These are phyloP conservation scores for Thereva unica DNA, from an alignment of 2,888 invertebrate species.

Conservation along the genomic window DNA sequence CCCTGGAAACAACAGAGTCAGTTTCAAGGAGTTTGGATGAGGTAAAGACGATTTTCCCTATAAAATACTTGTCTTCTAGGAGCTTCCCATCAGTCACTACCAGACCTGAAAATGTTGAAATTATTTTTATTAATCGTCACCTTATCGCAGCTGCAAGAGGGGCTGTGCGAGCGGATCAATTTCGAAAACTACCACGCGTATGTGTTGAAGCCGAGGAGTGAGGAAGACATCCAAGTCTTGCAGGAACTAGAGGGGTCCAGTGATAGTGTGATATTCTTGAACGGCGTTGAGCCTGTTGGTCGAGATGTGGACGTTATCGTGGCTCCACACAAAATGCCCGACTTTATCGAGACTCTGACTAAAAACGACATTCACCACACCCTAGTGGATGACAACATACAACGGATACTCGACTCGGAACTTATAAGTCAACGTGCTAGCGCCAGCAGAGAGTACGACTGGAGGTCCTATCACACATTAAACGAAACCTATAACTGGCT, in stretches of 20 bases:
- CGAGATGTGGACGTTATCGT: constrained; percentile 24
- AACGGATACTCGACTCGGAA: constrained; percentile 29
- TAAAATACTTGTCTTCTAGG: too few species aligned
- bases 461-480: constrained; percentile 52
- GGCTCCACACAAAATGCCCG: constrained; percentile 35
- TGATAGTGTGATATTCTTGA: constrained; percentile 37
- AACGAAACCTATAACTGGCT: constrained; percentile 64
- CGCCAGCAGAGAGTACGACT: constrained; percentile 44
- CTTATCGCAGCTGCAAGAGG: too few species aligned
- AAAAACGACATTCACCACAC: constrained; percentile 12
- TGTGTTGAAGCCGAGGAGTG: constrained; percentile 51
- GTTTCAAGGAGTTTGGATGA: too few species aligned
- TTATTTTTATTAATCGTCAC: too few species aligned
- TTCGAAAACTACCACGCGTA: constrained; percentile 55
- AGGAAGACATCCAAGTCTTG: constrained; percentile 52
- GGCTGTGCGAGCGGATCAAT: constrained; percentile 38
- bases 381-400: constrained; percentile 32
- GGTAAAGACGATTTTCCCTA: too few species aligned
- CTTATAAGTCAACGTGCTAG: neutral
- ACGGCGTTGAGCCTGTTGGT: neutral
- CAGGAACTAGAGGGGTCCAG: constrained; percentile 43
- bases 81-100: too few species aligned
- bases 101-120: too few species aligned
- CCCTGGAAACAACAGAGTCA: too few species aligned
- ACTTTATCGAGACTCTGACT: constrained; percentile 28